phyloP scores from a whole-genome alignment of 1,140 invertebrate genomes.

The Glomeris maerens region DNA sequence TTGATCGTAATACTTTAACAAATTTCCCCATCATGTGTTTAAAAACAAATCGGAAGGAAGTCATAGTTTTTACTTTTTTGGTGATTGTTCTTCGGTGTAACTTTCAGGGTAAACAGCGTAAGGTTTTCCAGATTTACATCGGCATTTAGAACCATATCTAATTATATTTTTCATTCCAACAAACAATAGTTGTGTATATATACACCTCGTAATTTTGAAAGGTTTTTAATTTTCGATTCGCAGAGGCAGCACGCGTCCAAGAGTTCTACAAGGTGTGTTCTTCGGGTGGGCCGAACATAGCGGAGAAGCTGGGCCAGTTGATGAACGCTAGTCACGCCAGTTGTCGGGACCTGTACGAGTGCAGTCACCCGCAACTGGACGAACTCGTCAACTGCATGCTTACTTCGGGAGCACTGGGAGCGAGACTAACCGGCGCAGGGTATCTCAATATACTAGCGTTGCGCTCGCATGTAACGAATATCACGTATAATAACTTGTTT shows the following conservation, averaged over 20 bases:
- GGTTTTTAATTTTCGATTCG: slow-evolving; percentile 16
- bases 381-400: slow-evolving; percentile 61
- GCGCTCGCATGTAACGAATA: neutral
- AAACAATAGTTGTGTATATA: no score
- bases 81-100: no score
- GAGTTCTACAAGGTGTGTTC: slow-evolving; percentile 54
- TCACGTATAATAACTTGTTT: neutral
- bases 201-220: no score
- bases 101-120: no score
- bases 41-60: no score
- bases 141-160: no score
- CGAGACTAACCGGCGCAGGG: slow-evolving; percentile 85
- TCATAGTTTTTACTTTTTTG: no score
- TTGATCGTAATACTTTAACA: no score
- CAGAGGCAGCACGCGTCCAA: slow-evolving; percentile 52
- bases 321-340: slow-evolving; percentile 84
- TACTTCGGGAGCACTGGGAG: slow-evolving; percentile 55
- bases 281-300: slow-evolving; percentile 29
- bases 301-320: slow-evolving; percentile 53
- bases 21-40: no score
- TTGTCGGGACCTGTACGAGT: slow-evolving; percentile 75
- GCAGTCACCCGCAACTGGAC: slow-evolving; percentile 81
- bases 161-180: no score
- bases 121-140: no score
- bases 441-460: slow-evolving; percentile 27